These are phyloP conservation scores for Labeo calbasu DNA, from an alignment of 2,797 vertebrate genomes.

Conservation along the genomic window DNA sequence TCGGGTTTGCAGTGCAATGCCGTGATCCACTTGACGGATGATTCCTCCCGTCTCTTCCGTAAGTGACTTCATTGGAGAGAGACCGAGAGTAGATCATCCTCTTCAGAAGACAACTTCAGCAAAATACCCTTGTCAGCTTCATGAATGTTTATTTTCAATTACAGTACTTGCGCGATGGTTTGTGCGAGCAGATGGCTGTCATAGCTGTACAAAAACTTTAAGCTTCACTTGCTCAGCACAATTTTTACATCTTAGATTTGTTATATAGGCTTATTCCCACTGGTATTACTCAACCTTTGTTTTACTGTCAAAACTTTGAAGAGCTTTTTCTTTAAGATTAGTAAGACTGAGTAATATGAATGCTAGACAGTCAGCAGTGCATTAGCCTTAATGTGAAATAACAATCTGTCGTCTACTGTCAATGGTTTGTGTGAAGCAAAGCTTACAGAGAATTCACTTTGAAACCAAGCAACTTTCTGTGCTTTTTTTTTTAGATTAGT, in stretches of 20 bases:
- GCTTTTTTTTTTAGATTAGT: background rate
- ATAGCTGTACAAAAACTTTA: constrained; percentile 45
- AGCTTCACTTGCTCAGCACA: constrained; percentile 39
- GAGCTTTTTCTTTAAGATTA: background rate
- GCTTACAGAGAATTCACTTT: background rate
- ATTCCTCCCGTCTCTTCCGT: constrained; percentile 57
- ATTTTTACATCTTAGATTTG: constrained; percentile 48
- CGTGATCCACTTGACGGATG: constrained; percentile 59
- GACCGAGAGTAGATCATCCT: constrained; percentile 50
- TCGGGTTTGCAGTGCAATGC: constrained; percentile 55
- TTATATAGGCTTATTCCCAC: constrained; percentile 12
- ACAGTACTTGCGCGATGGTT: constrained; percentile 44
- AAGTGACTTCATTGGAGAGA: constrained; percentile 45
- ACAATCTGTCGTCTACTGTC: background rate
- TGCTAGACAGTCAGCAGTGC: background rate
- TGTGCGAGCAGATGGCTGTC: constrained; percentile 53
- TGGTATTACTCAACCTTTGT: background rate
- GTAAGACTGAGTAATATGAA: background rate
- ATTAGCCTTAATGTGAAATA: background rate
- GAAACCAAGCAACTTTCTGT: background rate
- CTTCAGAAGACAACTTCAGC: constrained; percentile 40
- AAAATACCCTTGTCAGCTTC: constrained; percentile 49
- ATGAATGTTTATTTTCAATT: constrained; percentile 57
- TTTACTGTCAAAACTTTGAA: constrained; percentile 1
- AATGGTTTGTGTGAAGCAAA: background rate